These are phyloP conservation scores for Micrasema minimum DNA, from an alignment of 1,140 invertebrate genomes.

Conservation along the genomic window DNA sequence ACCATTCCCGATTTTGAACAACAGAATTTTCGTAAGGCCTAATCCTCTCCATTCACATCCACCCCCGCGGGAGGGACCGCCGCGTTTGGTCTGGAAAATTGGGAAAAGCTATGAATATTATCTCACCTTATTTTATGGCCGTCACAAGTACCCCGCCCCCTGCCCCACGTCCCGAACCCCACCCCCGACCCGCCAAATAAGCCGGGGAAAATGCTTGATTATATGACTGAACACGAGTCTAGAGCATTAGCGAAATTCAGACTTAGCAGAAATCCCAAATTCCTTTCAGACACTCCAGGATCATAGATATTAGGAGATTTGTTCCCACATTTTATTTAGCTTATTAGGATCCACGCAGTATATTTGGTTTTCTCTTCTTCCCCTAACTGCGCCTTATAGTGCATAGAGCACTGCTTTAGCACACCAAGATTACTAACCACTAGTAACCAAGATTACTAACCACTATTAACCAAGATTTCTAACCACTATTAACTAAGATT, in stretches of 20 bases:
- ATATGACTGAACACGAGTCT: slow-evolving; percentile 31
- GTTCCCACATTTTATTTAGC: neutral
- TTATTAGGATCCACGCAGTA: no score
- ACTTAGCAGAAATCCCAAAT: neutral
- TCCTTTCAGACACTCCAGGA: neutral
- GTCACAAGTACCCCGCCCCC: slow-evolving; percentile 47
- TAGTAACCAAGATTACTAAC: no score
- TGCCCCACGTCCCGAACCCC: slow-evolving; percentile 17
- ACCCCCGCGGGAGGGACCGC: slow-evolving; percentile 26
- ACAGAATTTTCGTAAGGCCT: slow-evolving; percentile 39
- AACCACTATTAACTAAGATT: no score
- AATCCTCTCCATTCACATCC: slow-evolving; percentile 36
- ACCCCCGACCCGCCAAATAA: neutral
- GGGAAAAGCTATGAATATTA: slow-evolving; percentile 54
- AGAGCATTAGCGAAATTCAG: slow-evolving; percentile 16
- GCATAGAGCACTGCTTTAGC: no score
- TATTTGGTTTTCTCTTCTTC: no score
- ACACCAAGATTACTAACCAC: no score
- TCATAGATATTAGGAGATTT: neutral
- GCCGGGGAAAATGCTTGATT: slow-evolving; percentile 33
- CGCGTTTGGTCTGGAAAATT: slow-evolving; percentile 33
- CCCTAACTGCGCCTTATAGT: no score
- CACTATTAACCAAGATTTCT: no score
- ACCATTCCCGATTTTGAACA: slow-evolving; percentile 21
- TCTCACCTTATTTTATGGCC: slow-evolving; percentile 54